Base-by-base conservation (phyloP, 2,888 invertebrate species). In the Colostygia pectinataria region DNA sequence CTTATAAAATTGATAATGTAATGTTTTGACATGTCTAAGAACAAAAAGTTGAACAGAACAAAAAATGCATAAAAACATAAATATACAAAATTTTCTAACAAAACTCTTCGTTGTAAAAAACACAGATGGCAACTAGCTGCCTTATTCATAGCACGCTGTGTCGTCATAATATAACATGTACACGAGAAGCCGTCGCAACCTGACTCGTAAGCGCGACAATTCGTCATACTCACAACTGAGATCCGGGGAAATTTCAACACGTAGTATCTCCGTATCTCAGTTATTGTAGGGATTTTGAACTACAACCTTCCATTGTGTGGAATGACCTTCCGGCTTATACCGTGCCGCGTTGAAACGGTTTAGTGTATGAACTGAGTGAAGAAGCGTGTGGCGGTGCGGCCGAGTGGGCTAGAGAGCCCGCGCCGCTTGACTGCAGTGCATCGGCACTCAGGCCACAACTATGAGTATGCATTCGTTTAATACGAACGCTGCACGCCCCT, bases 261-360 rank as follows among this genome's bases (percentile, higher is more conserved):
- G 53, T 56, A 31, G 13, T 14, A 46, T 45, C 51, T 49, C 53
- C 57, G 67, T 74, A 40, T 44, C 44, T 40, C 34, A 39, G 40
- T 40, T 34, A 80, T 79, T 79, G 80, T 80, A 65, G 70, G 74
- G 80, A 77, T 81, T 81, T 77, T 68, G 68, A 66, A 69, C 63
- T 58, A 66, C 51, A 45, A 36, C 53, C 42, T 40, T 44, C 63
- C 66, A 69, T 78, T 78, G 75, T 78, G 66, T 47, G 39, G 50
- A 61, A 70, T 71, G 68, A 72, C 70, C 71, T 63, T 57, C 27
- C 34, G 23, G 47, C 45, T 52, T 42, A 33, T 37, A 29, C 23
- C 32, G 28, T 48, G 44, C 33, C 23, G 25, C 23, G 53, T 53
- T 58, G 23, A 33, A 8, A 42, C 10, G 5, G 7, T 10, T 49